A percentile compares a stretch with the other conserved stretches of the same genome.
Conservation (phyloP, 2,888 invertebrate genomes). For the Saturnia japonica region DNA sequence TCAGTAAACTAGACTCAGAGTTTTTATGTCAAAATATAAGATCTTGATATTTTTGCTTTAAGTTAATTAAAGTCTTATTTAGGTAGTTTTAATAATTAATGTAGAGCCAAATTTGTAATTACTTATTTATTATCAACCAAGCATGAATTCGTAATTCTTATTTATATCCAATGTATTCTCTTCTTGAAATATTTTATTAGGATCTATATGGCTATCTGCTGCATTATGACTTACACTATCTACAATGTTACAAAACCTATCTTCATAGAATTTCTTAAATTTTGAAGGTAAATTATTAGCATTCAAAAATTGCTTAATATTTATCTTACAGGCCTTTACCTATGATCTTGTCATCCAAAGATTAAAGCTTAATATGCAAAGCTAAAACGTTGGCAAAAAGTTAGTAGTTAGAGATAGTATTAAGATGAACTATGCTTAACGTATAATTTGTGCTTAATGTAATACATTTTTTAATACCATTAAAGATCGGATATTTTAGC, state of each 20-base stretch:
- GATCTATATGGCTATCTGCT: too few species aligned
- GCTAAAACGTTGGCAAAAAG: neutral
- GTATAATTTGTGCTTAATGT: neutral
- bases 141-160: too few species aligned
- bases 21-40: too few species aligned
- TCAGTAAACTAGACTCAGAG: too few species aligned
- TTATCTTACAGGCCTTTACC: neutral
- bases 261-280: neutral
- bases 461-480: slow-evolving; percentile 8
- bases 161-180: too few species aligned
- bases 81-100: too few species aligned
- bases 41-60: too few species aligned
- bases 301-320: neutral
- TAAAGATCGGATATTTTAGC: slow-evolving; percentile 1
- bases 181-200: too few species aligned
- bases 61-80: too few species aligned
- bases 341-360: neutral
- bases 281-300: neutral
- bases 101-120: too few species aligned
- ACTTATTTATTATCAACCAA: too few species aligned
- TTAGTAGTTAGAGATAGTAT: neutral
- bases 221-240: too few species aligned
- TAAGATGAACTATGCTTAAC: neutral
- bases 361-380: neutral
- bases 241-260: neutral